Percentiles rank a stretch among this genome's conserved stretches.
Conservation (phyloP, 1,140 invertebrate species). For the Lethocerus indicus region DNA sequence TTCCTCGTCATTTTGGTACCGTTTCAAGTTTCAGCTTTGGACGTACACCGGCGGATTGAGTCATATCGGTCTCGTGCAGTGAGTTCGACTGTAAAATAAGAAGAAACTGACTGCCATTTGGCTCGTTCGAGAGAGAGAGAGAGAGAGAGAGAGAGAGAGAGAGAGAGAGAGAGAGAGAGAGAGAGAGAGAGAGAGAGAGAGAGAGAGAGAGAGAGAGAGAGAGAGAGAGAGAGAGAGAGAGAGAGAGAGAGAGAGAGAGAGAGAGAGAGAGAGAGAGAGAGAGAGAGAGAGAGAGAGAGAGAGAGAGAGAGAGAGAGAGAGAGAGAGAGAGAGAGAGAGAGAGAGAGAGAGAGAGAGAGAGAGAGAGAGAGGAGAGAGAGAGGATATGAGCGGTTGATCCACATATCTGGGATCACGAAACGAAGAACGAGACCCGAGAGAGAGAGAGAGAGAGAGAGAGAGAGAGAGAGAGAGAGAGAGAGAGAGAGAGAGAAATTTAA, state of each 20-base stretch:
- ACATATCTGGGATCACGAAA: no score
- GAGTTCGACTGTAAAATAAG: no score
- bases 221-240: slow-evolving; percentile 2
- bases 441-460: no score
- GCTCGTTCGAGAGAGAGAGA: slow-evolving; percentile 3
- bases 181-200: slow-evolving; percentile 3
- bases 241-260: slow-evolving; percentile 10
- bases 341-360: slow-evolving; percentile 4
- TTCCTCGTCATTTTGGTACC: no score
- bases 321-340: slow-evolving; percentile 9
- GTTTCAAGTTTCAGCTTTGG: no score
- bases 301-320: slow-evolving; percentile 12
- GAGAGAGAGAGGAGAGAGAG: slow-evolving; percentile 8
- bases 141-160: background rate
- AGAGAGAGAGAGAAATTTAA: no score
- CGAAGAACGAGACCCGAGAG: no score
- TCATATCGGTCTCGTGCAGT: no score
- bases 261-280: slow-evolving; percentile 7
- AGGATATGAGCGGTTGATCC: no score
- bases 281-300: slow-evolving; percentile 4
- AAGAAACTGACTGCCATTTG: no score
- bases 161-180: background rate
- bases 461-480: no score
- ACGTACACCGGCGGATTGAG: no score
- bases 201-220: background rate